Evolutionary conservation across 2,797 vertebrate species (phyloP).

Genomic region (Simalia tracyae): DNA sequence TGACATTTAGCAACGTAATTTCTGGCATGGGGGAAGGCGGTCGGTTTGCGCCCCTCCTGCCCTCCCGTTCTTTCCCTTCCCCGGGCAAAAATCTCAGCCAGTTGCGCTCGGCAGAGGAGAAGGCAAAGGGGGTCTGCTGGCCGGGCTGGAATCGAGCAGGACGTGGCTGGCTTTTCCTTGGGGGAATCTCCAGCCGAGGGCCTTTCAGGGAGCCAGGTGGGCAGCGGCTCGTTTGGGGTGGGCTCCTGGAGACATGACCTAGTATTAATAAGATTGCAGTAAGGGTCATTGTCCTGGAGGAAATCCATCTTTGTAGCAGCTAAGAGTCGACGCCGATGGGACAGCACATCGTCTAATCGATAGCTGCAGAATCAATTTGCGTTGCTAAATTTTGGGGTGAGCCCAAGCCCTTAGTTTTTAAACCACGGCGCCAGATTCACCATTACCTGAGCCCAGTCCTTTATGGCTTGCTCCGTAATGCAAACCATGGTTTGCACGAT

Average conservation of each 20-base stretch:
- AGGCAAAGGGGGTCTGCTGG: neutral
- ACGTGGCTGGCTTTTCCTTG: neutral
- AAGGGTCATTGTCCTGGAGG: neutral
- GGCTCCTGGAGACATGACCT: neutral
- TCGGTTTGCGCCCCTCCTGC: neutral
- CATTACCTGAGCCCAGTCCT: too few relatives aligned
- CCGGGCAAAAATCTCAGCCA: conserved; percentile 45
- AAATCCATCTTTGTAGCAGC: neutral
- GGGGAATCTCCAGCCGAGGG: neutral
- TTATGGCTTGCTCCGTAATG: too few relatives aligned
- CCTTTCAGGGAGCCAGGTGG: neutral
- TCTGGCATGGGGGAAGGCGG: conserved; percentile 18
- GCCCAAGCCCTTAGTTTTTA: too few relatives aligned
- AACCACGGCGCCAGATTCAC: too few relatives aligned
- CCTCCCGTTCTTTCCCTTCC: neutral
- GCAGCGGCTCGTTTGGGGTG: neutral
- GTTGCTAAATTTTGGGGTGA: too few relatives aligned
- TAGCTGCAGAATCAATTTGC: too few relatives aligned
- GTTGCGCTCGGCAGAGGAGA: fast-evolving
- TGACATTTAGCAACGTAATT: conserved; percentile 70
- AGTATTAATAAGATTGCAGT: neutral
- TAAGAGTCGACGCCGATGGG: neutral
- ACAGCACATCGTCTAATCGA: neutral
- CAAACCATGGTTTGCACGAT: too few relatives aligned
- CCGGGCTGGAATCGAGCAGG: neutral